Base-by-base conservation (phyloP, 2,113 vertebrate genomes). In the Dendrocopos noguchii region DNA sequence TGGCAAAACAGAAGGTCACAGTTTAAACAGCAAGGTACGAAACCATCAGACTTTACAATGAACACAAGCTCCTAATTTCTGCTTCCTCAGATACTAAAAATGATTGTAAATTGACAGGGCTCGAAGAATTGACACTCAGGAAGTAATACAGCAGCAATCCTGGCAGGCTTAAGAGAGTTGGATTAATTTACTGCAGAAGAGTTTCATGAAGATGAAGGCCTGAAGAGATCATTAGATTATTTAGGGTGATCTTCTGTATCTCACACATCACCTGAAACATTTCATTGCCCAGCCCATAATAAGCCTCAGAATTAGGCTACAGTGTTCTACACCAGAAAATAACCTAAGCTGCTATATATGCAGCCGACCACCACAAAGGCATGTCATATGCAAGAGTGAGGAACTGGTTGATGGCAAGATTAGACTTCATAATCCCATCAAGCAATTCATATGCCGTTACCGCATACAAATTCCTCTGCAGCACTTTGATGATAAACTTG, bases 401-500 rank as follows among this genome's bases (percentile, higher is more conserved):
- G 39, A 93, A 82, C 19, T 87, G 89, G 77, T 67, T 93, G 83
- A 59, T 80, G 76, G 76, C 42, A 74, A 91, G 82, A 88, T 88
- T 47, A 77, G 68, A 61, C 47, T 88, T 77, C 42, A 25, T 12
- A 65, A 93, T 82, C 56, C 76, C 82, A 85, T 36, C 73, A 52
- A 66, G 64, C 52, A 85, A 31, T 64, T 83, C 50, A 47, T 28
- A 55, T 1, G 4, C 29, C 66, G n/a, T 31, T 74, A 75, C 16
- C 74, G 73, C 42, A 42, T 5, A 28, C 9, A 3, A 85, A 83
- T 90, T 80, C 61, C 47, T 80, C 76, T 53, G 73, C 65, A 87
- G 68, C 22, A 9, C 55, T 88, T 57, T 53, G 22, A 3, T 24
- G 24, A 85, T 86, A 34, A 15, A 16, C 71, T 77, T 82, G 39